Percentiles rank a stretch among this genome's conserved stretches.
phyloP scores from a whole-genome alignment of 2,888 invertebrate genomes.

The Metopia argyrocephala region DNA sequence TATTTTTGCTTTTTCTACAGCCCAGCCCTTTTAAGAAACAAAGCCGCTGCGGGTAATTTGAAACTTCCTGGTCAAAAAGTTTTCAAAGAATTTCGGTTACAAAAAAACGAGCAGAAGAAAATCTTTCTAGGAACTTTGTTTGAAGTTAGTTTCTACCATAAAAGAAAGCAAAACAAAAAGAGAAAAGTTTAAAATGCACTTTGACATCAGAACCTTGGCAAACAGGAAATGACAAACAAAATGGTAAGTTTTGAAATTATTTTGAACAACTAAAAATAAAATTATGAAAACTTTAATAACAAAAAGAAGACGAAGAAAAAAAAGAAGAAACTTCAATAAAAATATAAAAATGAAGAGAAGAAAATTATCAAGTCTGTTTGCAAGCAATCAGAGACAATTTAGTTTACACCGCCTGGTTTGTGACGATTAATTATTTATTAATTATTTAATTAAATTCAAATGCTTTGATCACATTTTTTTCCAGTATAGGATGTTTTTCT shows the following conservation, averaged over 20 bases:
- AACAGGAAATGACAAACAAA: conserved; percentile 45
- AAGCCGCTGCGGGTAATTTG: conserved; percentile 36
- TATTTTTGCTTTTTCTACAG: background rate
- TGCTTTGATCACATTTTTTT: too few relatives aligned
- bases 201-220: conserved; percentile 38
- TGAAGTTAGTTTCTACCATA: conserved; percentile 14
- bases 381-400: too few relatives aligned
- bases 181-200: conserved; percentile 30
- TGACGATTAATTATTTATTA: too few relatives aligned
- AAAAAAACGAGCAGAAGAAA: background rate
- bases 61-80: conserved; percentile 49
- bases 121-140: background rate
- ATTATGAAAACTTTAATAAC: too few relatives aligned
- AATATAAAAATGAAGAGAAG: background rate
- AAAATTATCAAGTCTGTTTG: too few relatives aligned
- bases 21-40: too few relatives aligned
- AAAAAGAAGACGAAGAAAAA: too few relatives aligned
- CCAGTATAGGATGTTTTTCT: too few relatives aligned
- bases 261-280: background rate
- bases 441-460: too few relatives aligned
- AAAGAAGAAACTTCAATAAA: background rate
- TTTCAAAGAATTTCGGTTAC: conserved; percentile 33
- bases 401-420: too few relatives aligned
- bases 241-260: conserved; percentile 46
- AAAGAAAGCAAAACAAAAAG: background rate